Evolutionary conservation across 92 coral and sea anemone species (phyloP).

Genomic region (Porites divaricata): DNA sequence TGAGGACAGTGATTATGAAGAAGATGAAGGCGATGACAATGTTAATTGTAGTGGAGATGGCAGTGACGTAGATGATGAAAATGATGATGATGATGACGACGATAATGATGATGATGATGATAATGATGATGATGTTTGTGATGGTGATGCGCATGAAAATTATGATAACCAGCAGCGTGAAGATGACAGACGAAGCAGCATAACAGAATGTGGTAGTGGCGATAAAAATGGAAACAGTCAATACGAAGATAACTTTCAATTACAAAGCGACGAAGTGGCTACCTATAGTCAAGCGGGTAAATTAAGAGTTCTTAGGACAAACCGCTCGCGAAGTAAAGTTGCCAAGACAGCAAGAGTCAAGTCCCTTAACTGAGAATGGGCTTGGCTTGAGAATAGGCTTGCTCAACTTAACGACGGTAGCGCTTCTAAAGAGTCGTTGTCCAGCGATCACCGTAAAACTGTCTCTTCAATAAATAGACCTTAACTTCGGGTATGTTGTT

Average conservation of each 20-base stretch:
- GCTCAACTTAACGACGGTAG: constrained; percentile 8
- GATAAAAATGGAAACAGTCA: not conserved
- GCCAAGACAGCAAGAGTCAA: not conserved
- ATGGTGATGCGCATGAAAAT: constrained; percentile 12
- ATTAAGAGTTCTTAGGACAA: not conserved
- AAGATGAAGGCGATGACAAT: not conserved
- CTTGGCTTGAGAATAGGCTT: not conserved
- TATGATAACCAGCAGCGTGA: not conserved
- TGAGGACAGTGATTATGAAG: constrained; percentile 20
- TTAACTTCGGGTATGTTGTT: too few relatives aligned
- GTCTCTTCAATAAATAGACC: too few relatives aligned
- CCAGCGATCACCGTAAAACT: too few relatives aligned
- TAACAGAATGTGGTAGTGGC: not conserved
- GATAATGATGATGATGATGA: constrained; percentile 11
- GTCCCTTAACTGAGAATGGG: not conserved
- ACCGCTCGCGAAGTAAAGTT: not conserved
- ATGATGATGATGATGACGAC: not conserved
- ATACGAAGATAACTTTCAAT: not conserved
- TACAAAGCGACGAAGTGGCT: not conserved
- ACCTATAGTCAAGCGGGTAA: not conserved
- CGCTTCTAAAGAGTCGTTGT: not conserved
- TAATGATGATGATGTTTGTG: not conserved
- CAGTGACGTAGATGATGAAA: not conserved
- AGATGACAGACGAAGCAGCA: constrained; percentile 2
- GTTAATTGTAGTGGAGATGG: constrained; percentile 4